phyloP scores from a whole-genome alignment of 1,140 invertebrate species.

The Eufriesea mexicana region DNA sequence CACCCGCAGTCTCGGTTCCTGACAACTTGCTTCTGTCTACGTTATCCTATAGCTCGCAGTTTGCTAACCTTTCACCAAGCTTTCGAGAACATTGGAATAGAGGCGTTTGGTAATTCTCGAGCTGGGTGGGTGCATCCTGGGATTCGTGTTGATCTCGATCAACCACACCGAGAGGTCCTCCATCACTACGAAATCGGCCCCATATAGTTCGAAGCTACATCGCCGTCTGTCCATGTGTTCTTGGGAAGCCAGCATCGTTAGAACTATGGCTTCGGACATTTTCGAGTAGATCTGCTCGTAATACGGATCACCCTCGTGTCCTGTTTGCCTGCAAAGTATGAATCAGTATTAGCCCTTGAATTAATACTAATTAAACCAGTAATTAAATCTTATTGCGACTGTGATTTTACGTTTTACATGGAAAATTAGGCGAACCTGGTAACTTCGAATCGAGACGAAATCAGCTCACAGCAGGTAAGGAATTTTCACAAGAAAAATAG shows the following conservation, averaged over 20 bases:
- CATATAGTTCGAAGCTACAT: constrained; percentile 94
- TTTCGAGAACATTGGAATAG: constrained; percentile 91
- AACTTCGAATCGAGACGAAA: too few species aligned
- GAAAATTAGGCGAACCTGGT: too few species aligned
- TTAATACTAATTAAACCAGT: too few species aligned
- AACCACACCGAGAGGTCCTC: constrained; percentile 94
- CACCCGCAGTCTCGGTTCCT: constrained; percentile 2
- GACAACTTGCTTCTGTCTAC: constrained; percentile 27
- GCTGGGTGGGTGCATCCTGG: constrained; percentile 89
- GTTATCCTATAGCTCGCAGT: background rate
- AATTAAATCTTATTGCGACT: too few species aligned
- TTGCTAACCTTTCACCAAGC: constrained; percentile 92
- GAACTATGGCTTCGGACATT: constrained; percentile 92
- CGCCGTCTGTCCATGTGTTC: constrained; percentile 88
- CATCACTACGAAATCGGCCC: constrained; percentile 95
- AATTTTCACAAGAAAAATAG: too few species aligned
- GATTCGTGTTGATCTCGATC: constrained; percentile 96
- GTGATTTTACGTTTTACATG: too few species aligned
- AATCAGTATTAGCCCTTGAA: too few species aligned
- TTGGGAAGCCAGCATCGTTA: constrained; percentile 90
- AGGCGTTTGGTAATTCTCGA: constrained; percentile 92
- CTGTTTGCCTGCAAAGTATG: constrained; percentile 47
- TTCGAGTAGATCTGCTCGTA: constrained; percentile 90
- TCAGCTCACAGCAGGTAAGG: too few species aligned
- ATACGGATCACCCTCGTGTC: constrained; percentile 82